Percentiles rank a stretch among this genome's conserved stretches.
Conservation (phyloP, 2,797 vertebrate genomes). For the Tachyglossus aculeatus region DNA sequence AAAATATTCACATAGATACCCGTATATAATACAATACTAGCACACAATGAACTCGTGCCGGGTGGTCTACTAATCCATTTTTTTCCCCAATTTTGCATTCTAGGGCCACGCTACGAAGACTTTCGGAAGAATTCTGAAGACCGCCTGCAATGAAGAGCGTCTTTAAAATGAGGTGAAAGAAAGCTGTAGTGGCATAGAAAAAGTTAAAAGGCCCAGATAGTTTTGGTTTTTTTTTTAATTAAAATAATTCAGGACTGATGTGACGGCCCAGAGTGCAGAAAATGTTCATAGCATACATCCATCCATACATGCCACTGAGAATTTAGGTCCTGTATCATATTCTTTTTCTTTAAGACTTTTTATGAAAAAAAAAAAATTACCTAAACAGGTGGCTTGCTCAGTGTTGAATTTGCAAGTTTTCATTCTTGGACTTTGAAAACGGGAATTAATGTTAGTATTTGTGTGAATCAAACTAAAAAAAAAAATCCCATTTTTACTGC, state of each 20-base stretch:
- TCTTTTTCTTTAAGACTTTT: constrained; percentile 77
- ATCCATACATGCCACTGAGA: constrained; percentile 78
- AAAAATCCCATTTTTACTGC: constrained; percentile 80
- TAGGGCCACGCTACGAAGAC: constrained; percentile 86
- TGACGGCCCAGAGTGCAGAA: constrained; percentile 78
- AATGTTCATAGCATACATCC: constrained; percentile 76
- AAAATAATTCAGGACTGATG: constrained; percentile 80
- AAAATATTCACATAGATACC: neutral
- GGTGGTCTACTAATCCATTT: constrained; percentile 83
- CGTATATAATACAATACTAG: too few relatives aligned
- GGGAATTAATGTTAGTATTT: constrained; percentile 80
- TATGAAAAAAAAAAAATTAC: constrained; percentile 79
- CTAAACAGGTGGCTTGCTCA: constrained; percentile 80
- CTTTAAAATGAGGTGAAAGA: constrained; percentile 99
- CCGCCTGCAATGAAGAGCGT: constrained; percentile 86
- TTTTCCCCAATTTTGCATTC: constrained; percentile 87
- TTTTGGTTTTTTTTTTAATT: constrained; percentile 63
- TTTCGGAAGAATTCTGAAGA: constrained; percentile 87
- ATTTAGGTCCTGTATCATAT: constrained; percentile 77
- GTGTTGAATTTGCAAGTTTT: constrained; percentile 83
- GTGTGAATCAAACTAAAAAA: constrained; percentile 79
- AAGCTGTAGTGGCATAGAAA: constrained; percentile 96
- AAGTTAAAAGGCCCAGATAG: constrained; percentile 83
- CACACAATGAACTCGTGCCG: constrained; percentile 51
- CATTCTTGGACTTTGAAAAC: constrained; percentile 82